Evolutionary conservation across 2,888 invertebrate genomes (phyloP).

Genomic region (Nasonovia ribisnigri): DNA sequence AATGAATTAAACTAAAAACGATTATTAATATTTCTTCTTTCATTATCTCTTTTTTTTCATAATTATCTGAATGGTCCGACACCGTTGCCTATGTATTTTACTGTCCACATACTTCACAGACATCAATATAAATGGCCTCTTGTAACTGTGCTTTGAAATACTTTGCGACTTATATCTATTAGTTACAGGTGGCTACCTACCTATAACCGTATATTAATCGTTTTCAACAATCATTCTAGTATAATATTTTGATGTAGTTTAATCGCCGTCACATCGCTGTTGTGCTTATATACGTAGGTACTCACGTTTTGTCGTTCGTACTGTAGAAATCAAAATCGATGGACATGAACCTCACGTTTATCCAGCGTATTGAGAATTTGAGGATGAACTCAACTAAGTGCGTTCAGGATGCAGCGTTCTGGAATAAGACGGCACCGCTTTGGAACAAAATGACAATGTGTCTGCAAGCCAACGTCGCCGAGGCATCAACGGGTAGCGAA

Average conservation of each 20-base stretch:
- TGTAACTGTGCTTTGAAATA: neutral
- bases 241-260: neutral
- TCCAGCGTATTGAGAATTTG: neutral
- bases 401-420: neutral
- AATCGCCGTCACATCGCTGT: neutral
- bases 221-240: neutral
- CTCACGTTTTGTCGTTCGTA: neutral
- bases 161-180: neutral
- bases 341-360: neutral
- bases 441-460: neutral
- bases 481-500: neutral
- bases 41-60: neutral
- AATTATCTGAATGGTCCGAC: neutral
- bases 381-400: neutral
- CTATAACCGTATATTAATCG: neutral
- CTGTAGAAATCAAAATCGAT: neutral
- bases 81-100: neutral
- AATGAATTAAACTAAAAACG: too few relatives aligned
- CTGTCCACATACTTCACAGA: neutral
- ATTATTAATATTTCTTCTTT: neutral
- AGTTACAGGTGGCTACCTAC: too few relatives aligned
- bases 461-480: neutral
- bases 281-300: neutral
- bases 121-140: neutral
- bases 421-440: neutral